Evolutionary conservation across 1,140 invertebrate species (phyloP).

Genomic region (Brachionus koreanus): DNA sequence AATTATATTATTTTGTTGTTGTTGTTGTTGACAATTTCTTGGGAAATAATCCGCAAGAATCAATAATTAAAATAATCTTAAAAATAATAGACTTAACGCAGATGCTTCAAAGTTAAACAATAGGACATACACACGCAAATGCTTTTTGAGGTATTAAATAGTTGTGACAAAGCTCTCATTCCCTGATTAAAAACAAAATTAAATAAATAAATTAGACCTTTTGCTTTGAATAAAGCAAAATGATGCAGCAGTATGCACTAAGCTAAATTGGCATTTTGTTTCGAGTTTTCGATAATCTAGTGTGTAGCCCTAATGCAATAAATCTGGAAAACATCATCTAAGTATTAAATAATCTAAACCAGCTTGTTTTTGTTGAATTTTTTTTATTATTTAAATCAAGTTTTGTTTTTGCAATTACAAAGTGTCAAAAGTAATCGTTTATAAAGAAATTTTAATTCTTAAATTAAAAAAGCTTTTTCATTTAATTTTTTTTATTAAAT

Average conservation of each 20-base stretch:
- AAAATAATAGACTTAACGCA: background rate
- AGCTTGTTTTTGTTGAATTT: background rate
- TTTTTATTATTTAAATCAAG: background rate
- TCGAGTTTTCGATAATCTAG: background rate
- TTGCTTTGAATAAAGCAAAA: background rate
- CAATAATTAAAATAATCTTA: constrained; percentile 30
- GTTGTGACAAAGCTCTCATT: background rate
- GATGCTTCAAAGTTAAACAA: background rate
- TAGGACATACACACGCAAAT: background rate
- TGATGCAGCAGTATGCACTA: background rate
- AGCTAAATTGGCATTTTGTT: background rate
- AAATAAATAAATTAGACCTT: background rate
- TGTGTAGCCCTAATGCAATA: background rate
- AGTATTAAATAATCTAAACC: background rate
- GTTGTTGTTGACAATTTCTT: constrained; percentile 34
- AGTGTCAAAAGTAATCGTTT: no score
- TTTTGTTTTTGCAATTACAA: no score
- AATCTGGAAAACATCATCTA: background rate
- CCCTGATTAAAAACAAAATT: background rate
- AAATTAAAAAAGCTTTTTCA: no score
- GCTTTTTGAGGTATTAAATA: background rate
- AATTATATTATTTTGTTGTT: background rate
- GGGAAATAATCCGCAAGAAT: constrained; percentile 36
- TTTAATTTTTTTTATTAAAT: no score
- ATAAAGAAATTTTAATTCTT: no score